Percentiles rank a stretch among this genome's conserved stretches.
Conservation (phyloP, 2,113 vertebrate species). For the Sceloporus undulatus region DNA sequence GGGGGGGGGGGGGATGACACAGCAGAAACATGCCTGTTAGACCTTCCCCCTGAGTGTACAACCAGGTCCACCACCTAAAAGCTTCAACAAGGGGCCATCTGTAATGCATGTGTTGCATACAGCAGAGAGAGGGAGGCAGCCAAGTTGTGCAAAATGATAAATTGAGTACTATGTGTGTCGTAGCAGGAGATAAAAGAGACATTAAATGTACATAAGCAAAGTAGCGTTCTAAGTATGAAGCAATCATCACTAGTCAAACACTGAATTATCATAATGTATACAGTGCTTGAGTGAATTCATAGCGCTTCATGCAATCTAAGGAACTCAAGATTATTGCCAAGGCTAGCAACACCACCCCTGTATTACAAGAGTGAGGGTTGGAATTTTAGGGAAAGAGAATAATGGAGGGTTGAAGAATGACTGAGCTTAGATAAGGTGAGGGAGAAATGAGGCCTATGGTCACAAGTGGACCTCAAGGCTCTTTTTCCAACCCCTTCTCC, state of each 20-base stretch:
- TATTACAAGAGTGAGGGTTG: background rate
- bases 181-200: background rate
- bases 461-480: no score
- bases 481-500: no score
- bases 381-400: background rate
- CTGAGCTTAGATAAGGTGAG: background rate
- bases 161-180: no score
- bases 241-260: background rate
- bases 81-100: background rate
- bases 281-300: background rate
- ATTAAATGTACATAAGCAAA: background rate
- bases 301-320: background rate
- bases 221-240: background rate
- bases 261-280: background rate
- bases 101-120: no score
- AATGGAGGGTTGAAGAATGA: background rate
- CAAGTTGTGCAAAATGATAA: background rate
- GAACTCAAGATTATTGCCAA: background rate
- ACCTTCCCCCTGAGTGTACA: fast-evolving
- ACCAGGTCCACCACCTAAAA: background rate
- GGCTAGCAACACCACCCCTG: background rate
- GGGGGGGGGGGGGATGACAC: constrained; percentile 19
- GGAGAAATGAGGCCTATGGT: no score
- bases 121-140: background rate
- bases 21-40: background rate